phyloP scores from a whole-genome alignment of 2,888 invertebrate genomes.

The Rhaphigaster nebulosa region DNA sequence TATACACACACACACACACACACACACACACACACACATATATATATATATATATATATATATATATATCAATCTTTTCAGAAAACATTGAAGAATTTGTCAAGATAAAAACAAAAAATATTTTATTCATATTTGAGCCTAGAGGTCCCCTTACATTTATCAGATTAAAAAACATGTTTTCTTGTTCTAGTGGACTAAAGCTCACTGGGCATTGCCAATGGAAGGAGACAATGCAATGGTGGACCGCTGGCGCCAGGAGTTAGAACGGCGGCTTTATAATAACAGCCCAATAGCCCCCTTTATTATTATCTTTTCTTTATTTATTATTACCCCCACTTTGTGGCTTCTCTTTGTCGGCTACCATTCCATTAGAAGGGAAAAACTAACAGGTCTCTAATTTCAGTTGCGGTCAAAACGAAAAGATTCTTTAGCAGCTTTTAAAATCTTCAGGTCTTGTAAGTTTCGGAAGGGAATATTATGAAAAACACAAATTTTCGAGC shows the following conservation, averaged over 20 bases:
- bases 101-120: too few species aligned
- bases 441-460: neutral
- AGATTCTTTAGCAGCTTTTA: neutral
- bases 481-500: too few species aligned
- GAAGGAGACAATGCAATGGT: neutral
- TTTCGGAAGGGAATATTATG: too few species aligned
- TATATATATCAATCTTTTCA: too few species aligned
- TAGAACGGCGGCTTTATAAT: neutral
- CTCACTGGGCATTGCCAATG: neutral
- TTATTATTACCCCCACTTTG: neutral
- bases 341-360: neutral
- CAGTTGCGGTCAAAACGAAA: neutral
- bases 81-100: too few species aligned
- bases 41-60: too few species aligned
- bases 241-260: neutral
- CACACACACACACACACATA: too few species aligned
- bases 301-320: conserved; percentile 33
- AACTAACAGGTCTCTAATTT: neutral
- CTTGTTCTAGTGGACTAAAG: neutral
- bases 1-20: too few species aligned
- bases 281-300: neutral
- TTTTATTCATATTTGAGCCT: too few species aligned
- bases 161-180: too few species aligned
- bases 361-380: conserved; percentile 2
- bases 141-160: too few species aligned